Conservation (phyloP, 2,888 invertebrate species). For the Globia sparganii region DNA sequence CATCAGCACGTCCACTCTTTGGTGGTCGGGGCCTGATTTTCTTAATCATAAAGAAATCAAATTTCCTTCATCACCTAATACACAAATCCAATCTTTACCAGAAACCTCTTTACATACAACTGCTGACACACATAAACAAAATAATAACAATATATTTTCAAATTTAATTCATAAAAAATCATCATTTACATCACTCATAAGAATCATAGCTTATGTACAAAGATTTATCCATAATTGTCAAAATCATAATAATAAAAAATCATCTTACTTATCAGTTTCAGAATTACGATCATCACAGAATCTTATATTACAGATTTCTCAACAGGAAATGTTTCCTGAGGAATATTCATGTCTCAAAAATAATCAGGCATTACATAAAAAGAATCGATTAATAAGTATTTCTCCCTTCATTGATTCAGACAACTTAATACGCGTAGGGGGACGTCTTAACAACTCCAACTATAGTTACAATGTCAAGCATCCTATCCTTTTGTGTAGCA, state of each 20-base stretch:
- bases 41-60: neutral
- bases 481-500: too few relatives aligned
- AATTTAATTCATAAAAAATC: constrained; percentile 1
- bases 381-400: constrained; percentile 6
- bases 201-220: neutral
- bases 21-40: constrained; percentile 48
- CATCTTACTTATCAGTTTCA: neutral
- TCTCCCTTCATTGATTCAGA: too few relatives aligned
- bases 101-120: constrained; percentile 4
- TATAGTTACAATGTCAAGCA: too few relatives aligned
- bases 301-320: too few relatives aligned
- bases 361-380: constrained; percentile 10
- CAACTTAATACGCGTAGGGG: too few relatives aligned
- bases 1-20: constrained; percentile 46
- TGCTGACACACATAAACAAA: constrained; percentile 3
- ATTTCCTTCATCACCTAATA: neutral
- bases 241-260: neutral
- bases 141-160: constrained; percentile 4
- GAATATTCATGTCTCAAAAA: constrained; percentile 15
- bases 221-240: constrained; percentile 16
- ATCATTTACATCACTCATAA: neutral
- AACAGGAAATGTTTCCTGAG: constrained; percentile 32
- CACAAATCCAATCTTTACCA: neutral
- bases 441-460: too few relatives aligned
- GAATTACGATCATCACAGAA: constrained; percentile 14